Evolutionary conservation across 2,888 invertebrate species (phyloP).

Genomic region (Ellobium chinense): DNA sequence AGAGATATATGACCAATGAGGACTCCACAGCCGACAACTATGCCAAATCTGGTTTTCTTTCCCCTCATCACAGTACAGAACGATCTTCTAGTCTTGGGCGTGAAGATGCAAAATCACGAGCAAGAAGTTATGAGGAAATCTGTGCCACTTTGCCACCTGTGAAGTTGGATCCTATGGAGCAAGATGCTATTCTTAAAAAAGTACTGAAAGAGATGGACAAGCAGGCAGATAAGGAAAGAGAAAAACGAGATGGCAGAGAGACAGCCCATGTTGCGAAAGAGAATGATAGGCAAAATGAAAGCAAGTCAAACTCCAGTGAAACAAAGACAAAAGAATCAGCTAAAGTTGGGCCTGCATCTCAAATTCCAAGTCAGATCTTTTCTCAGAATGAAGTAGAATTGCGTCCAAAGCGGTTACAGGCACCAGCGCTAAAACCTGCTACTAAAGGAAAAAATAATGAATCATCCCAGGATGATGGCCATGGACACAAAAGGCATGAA

Average conservation of each 20-base stretch:
- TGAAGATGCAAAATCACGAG: not conserved
- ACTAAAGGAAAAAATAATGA: not conserved
- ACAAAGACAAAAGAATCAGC: not conserved
- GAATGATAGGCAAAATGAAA: too few relatives aligned
- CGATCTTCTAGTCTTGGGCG: not conserved
- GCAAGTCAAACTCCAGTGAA: not conserved
- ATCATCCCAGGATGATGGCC: not conserved
- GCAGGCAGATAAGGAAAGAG: slow-evolving; percentile 34
- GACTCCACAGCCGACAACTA: not conserved
- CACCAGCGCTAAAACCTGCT: not conserved
- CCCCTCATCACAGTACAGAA: not conserved
- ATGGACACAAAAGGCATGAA: not conserved
- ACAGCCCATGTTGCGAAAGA: not conserved
- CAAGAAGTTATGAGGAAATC: slow-evolving; percentile 5
- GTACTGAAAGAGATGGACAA: slow-evolving; percentile 48
- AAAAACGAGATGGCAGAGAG: slow-evolving; percentile 8
- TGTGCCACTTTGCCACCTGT: slow-evolving; percentile 13
- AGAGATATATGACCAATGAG: too few relatives aligned
- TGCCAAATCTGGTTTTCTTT: not conserved
- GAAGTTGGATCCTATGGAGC: slow-evolving; percentile 39
- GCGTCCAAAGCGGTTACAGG: not conserved
- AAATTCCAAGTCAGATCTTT: not conserved
- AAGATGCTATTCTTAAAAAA: slow-evolving; percentile 42
- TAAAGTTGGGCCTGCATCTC: not conserved
- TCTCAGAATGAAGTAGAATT: not conserved